Base-by-base conservation (phyloP, 2,888 invertebrate species). In the Venusia cambrica region DNA sequence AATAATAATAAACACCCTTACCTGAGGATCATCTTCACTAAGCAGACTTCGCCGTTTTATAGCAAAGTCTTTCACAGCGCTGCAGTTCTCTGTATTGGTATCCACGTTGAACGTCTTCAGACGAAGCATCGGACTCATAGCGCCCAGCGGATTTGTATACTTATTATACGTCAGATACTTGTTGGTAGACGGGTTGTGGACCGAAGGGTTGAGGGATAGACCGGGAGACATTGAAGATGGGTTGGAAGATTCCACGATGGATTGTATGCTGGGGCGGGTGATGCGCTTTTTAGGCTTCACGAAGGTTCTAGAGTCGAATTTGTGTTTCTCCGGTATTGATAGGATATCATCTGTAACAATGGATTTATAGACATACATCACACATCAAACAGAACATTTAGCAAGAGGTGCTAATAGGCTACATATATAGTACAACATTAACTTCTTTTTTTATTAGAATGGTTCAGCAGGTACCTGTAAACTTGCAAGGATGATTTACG, bases 271-370 rank as follows among this genome's bases (percentile, higher is more conserved):
- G 15, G 90, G 89, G 37, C 92, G 83, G 14, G 70, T 80, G 5
- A 75, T 68, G 34, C 89, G 81, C 58, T 90, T 91, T 62, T 92
- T 92, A 9, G 92, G 91, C 51, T 90, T 88, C 29, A 92, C 92
- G 67, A 90, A 93, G 4, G 93, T 93, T 54, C 92, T 83, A 0
- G 92, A 90, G 62, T 93, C 92, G 55, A 92, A 90, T 42, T 83
- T 87, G 58, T 87, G 87, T 47, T 77, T 87, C 61, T 88, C 80
- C 42, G 80, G 73, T 43, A 69, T 30, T 19, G 76, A 46, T 46
- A 72, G 57, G 51, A 64, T 35, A 40, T 81, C 73, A 63, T 66
- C 85, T 84, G 63, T 1, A 76, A 68, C 50, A 62, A 58, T 9
- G 18, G 19, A 17, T 13, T 13, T 8, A 8, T 18, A 17, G 18